Evolutionary conservation across 2,888 invertebrate genomes (phyloP).

Genomic region (Mythimna lalbum): DNA sequence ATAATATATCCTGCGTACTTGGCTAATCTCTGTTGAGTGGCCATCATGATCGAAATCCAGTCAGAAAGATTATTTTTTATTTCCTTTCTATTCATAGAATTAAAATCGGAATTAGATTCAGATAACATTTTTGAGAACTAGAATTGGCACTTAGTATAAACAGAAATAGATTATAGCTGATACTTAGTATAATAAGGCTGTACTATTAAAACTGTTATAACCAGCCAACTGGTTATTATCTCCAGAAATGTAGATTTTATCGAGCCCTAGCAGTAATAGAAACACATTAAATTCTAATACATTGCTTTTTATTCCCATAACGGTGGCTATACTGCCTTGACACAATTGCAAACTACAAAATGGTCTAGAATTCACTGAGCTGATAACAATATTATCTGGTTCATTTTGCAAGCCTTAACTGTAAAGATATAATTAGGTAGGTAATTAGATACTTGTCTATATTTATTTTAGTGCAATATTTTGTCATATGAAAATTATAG

Average conservation of each 20-base stretch:
- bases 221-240: constrained; percentile 20
- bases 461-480: too few species aligned
- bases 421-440: background rate
- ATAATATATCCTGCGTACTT: too few species aligned
- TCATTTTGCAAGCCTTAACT: background rate
- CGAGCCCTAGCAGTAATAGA: constrained; percentile 19
- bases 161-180: background rate
- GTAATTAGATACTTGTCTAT: too few species aligned
- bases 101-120: background rate
- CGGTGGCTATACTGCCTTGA: constrained; percentile 23
- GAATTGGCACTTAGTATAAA: background rate
- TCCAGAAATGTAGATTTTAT: constrained; percentile 38
- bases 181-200: constrained; percentile 5
- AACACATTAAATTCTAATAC: constrained; percentile 47
- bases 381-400: background rate
- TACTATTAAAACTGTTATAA: constrained; percentile 6
- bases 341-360: constrained; percentile 14
- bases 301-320: constrained; percentile 20
- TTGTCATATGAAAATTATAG: too few species aligned
- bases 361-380: background rate
- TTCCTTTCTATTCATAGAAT: too few species aligned
- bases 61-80: too few species aligned
- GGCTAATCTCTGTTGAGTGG: too few species aligned
- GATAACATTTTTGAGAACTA: too few species aligned
- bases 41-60: too few species aligned